Base-by-base conservation (phyloP, 2,113 vertebrate genomes). In the Clarias gariepinus region DNA sequence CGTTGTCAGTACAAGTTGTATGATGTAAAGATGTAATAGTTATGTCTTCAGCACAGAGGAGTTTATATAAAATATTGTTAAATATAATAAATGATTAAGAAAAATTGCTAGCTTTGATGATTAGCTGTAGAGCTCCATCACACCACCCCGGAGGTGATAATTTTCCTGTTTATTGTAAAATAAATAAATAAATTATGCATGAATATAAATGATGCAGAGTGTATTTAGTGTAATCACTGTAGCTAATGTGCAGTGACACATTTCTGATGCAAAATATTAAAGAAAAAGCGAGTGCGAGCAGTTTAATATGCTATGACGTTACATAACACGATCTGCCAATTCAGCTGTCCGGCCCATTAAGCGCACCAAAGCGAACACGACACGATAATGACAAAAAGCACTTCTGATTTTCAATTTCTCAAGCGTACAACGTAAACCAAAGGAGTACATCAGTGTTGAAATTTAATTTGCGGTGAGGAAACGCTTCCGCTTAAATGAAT, bases 371-470 rank as follows among this genome's bases (percentile, higher is more conserved):
- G 80, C 69, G 11, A 21, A 76, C 41, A 77, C 23, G 61, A 8
- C 47, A 47, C 47, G 47, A 58, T 66, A 28, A 69, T 87, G 47
- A 76, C 73, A 28, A 78, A 16, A 15, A 57, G 71, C 86, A 53
- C 64, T 81, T 82, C 30, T 36, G 86, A 68, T 87, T 83, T 68
- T 87, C 81, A 78, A 83, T 61, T 66, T 76, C 60, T n/a, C 4
- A 9, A 19, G 71, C 83, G 86, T 83, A 87, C 47, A 55, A 19
- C 53, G 18, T 36, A 85, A 4, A 1, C 8, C 33, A 21, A 71
- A 61, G 36, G 78, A 82, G 47, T 47, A 47, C 47, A 74, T 53
- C 66, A 16, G 52, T 53, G 81, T 21, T 28, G 47, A 77, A 30
- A 83, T 64, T 87, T 64, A 78, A 87, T 87, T 64, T 55, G 52